These are phyloP conservation scores for Paratrypauchen microcephalus DNA, from an alignment of 2,797 vertebrate species.

Conservation along the genomic window DNA sequence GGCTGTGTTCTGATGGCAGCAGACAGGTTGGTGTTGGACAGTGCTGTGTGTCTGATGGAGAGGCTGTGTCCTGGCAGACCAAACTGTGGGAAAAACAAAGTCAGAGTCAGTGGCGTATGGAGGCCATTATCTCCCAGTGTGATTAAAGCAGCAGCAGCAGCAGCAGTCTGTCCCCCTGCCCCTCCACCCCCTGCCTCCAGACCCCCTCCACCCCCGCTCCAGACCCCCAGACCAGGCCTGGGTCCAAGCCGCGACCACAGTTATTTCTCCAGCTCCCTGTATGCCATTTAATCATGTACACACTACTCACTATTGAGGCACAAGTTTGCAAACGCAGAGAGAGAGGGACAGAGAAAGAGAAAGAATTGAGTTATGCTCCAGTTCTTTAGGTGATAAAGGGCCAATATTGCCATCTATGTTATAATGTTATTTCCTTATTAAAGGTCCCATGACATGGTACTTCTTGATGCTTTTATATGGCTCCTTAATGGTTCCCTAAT, in stretches of 20 bases:
- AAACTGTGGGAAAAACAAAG: slow-evolving; percentile 63
- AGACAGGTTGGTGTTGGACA: slow-evolving; percentile 31
- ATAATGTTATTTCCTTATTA: no score
- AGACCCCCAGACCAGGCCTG: slow-evolving; percentile 25
- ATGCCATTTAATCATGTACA: slow-evolving; percentile 71
- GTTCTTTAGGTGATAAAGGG: no score
- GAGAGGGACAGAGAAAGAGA: slow-evolving; percentile 5
- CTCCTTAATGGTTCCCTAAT: no score
- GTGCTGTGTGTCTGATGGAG: slow-evolving; percentile 47
- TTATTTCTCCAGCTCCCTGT: slow-evolving; percentile 77
- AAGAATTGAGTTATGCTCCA: background rate
- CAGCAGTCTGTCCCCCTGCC: slow-evolving; percentile 65
- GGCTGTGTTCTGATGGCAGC: slow-evolving; percentile 3
- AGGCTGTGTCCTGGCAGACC: slow-evolving; percentile 29
- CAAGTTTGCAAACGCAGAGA: slow-evolving; percentile 73
- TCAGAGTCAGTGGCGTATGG: slow-evolving; percentile 71
- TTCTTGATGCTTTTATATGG: no score
- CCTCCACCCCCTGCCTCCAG: slow-evolving; percentile 19
- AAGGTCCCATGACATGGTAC: no score
- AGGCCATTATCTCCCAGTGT: slow-evolving; percentile 81
- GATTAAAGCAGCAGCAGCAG: slow-evolving; percentile 77
- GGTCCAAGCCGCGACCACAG: slow-evolving; percentile 82
- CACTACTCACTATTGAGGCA: slow-evolving; percentile 77
- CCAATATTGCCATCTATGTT: no score
- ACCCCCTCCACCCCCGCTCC: no score